These are phyloP conservation scores for Psylliodes chrysocephalus DNA, from an alignment of 2,888 invertebrate species.

Conservation along the genomic window DNA sequence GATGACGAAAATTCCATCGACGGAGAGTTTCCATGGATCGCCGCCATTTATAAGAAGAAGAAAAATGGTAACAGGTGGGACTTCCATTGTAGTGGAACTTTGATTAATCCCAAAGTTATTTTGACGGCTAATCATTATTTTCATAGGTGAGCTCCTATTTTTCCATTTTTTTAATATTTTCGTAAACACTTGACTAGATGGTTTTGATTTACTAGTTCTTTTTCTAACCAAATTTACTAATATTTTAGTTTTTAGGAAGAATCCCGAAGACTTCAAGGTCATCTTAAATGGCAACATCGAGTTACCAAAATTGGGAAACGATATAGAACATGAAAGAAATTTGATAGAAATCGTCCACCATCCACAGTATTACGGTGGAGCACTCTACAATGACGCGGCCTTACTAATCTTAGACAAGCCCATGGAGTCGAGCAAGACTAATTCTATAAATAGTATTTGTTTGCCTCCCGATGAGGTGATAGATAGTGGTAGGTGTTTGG, in stretches of 20 bases:
- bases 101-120: constrained; percentile 50
- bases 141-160: constrained; percentile 45
- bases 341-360: constrained; percentile 66
- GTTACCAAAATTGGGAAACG: constrained; percentile 69
- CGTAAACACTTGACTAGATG: no score
- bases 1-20: constrained; percentile 40
- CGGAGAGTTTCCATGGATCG: constrained; percentile 52
- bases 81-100: constrained; percentile 45
- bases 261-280: constrained; percentile 60
- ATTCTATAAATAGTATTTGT: constrained; percentile 75
- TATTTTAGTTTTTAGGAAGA: constrained; percentile 25
- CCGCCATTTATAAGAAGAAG: constrained; percentile 43
- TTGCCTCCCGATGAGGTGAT: constrained; percentile 69
- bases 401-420: constrained; percentile 71
- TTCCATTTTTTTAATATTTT: no score
- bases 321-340: constrained; percentile 71
- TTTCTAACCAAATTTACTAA: not conserved
- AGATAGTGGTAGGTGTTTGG: constrained; percentile 69
- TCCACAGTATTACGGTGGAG: constrained; percentile 66
- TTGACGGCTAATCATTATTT: constrained; percentile 49
- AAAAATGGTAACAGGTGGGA: constrained; percentile 25
- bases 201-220: not conserved
- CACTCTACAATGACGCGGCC: constrained; percentile 74
- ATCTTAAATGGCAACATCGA: constrained; percentile 83
- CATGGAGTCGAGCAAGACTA: constrained; percentile 65